Percentiles rank a stretch among this genome's conserved stretches.
Conservation (phyloP, 2,113 vertebrate species). For the Urocitellus parryii region DNA sequence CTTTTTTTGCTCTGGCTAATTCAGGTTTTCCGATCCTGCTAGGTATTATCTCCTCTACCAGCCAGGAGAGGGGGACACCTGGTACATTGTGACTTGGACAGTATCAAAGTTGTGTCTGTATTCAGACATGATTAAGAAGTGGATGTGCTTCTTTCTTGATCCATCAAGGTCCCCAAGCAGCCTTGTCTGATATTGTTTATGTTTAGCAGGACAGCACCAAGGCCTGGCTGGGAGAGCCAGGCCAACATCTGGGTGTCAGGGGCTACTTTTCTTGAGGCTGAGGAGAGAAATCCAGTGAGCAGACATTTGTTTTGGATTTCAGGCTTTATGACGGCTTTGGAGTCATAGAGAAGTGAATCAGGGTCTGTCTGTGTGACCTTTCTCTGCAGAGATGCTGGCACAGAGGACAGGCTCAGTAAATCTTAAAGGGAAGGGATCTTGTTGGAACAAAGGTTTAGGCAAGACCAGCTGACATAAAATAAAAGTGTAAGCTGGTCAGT, state of each 20-base stretch:
- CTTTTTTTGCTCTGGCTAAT: not conserved
- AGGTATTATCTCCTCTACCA: not conserved
- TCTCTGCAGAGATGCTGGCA: not conserved
- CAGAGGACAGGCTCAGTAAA: not conserved
- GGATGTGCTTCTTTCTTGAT: not conserved
- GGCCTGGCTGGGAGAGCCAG: not conserved
- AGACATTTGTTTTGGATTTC: slow-evolving; percentile 6
- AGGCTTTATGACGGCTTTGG: not conserved
- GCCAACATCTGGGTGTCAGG: not conserved
- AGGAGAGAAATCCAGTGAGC: not conserved
- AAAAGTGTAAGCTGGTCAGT: not conserved
- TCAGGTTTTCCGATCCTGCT: not conserved
- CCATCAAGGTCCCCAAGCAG: not conserved
- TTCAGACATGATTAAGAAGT: not conserved
- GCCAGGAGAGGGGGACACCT: not conserved
- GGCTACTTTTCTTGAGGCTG: not conserved
- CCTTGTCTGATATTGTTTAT: slow-evolving; percentile 38
- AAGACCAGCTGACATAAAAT: not conserved
- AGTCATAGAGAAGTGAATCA: not conserved
- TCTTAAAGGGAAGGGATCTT: not conserved
- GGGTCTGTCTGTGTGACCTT: not conserved
- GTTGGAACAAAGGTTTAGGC: not conserved
- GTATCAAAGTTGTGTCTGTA: not conserved
- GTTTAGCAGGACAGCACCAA: not conserved
- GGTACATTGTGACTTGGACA: not conserved